phyloP scores from a whole-genome alignment of 1,140 invertebrate genomes.

The Pristionchus pacificus region DNA sequence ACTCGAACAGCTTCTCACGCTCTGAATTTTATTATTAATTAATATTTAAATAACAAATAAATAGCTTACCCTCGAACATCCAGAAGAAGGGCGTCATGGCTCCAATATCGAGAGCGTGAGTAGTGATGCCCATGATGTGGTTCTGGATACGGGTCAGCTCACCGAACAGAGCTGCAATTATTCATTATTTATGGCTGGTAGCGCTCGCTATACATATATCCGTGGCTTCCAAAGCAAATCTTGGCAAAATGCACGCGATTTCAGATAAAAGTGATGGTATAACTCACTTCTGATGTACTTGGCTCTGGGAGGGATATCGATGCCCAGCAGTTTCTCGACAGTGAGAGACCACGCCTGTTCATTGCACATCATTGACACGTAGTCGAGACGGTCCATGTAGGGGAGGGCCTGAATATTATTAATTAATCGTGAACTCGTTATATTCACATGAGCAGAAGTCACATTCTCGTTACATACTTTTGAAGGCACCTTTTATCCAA shows the following conservation, averaged over 20 bases:
- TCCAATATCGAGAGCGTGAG: constrained; percentile 88
- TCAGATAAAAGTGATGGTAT: background rate
- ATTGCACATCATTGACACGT: constrained; percentile 99
- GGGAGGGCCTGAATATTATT: constrained; percentile 70
- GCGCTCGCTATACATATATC: too few relatives aligned
- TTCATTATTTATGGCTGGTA: too few relatives aligned
- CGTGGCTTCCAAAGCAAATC: too few relatives aligned
- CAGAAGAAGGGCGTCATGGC: constrained; percentile 95
- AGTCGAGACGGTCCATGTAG: constrained; percentile 95
- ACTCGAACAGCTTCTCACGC: constrained; percentile 95
- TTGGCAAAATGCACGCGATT: too few relatives aligned
- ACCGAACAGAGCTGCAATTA: constrained; percentile 72
- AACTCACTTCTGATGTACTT: constrained; percentile 88
- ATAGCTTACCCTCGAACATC: constrained; percentile 77
- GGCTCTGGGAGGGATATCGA: constrained; percentile 84
- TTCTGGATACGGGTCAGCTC: constrained; percentile 87
- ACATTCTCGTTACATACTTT: too few relatives aligned
- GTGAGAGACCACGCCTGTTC: constrained; percentile 93
- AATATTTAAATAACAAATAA: too few relatives aligned
- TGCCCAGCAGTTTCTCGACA: constrained; percentile 89
- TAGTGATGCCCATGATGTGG: constrained; percentile 87
- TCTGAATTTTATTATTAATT: constrained; percentile 66
- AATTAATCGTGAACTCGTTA: too few relatives aligned
- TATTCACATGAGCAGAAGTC: too few relatives aligned
- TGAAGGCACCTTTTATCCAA: too few relatives aligned